Evolutionary conservation across 2,888 invertebrate genomes (phyloP).

Genomic region (Melangyna quadrimaculata): DNA sequence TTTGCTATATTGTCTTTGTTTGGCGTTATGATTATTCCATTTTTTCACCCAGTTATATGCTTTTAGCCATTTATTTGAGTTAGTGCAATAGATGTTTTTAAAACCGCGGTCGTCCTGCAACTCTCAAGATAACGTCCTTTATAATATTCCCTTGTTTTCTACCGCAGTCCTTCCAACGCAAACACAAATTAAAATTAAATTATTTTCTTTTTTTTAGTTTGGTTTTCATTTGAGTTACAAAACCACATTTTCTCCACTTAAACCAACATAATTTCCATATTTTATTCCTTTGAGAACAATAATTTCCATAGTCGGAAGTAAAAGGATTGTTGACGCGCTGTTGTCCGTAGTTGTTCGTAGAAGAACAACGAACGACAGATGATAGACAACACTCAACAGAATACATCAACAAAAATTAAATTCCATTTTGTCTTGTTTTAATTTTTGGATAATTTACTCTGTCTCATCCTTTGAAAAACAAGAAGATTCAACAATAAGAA

Average conservation of each 20-base stretch:
- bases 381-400: conserved; percentile 16
- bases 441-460: conserved; percentile 67
- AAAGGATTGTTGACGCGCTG: conserved; percentile 52
- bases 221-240: neutral
- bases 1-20: neutral
- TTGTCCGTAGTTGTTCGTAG: neutral
- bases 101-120: neutral
- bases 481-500: conserved; percentile 28
- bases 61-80: conserved; percentile 1
- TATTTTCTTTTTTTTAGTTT: conserved; percentile 8
- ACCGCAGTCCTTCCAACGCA: conserved; percentile 12
- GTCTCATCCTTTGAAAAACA: conserved; percentile 49
- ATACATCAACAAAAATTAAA: conserved; percentile 53
- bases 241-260: conserved; percentile 44
- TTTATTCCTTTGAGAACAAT: conserved; percentile 43
- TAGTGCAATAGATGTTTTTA: neutral
- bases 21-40: neutral
- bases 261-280: conserved; percentile 51
- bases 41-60: neutral
- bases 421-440: conserved; percentile 63
- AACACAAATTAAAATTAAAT: conserved; percentile 53
- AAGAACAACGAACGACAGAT: neutral
- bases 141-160: conserved; percentile 8
- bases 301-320: conserved; percentile 37
- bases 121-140: conserved; percentile 1